Conservation (phyloP, 2,888 invertebrate species). For the Agrotis ipsilon region DNA sequence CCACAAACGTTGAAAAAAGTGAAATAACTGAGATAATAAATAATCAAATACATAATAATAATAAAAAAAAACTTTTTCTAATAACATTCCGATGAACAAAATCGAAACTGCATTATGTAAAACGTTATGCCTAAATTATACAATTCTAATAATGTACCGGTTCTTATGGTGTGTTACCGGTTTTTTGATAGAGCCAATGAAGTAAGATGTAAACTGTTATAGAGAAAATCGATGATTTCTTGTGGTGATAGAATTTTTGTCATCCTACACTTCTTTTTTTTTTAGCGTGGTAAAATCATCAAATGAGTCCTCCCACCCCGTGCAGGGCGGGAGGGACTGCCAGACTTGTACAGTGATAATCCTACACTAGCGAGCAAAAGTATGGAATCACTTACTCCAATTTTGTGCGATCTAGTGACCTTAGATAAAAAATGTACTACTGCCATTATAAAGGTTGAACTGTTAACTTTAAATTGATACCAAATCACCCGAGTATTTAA, state of each 20-base stretch:
- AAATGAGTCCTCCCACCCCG: too few relatives aligned
- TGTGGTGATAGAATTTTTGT: neutral
- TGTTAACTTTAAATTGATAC: too few relatives aligned
- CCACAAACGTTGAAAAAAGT: constrained; percentile 41
- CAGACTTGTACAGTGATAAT: too few relatives aligned
- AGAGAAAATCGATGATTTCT: neutral
- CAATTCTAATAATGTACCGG: constrained; percentile 46
- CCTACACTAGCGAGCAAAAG: too few relatives aligned
- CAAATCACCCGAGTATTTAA: too few relatives aligned
- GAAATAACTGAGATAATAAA: constrained; percentile 53
- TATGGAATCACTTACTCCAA: too few relatives aligned
- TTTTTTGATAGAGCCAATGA: constrained; percentile 28
- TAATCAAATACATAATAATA: constrained; percentile 10
- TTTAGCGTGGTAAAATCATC: too few relatives aligned
- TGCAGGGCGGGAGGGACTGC: too few relatives aligned
- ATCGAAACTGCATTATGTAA: constrained; percentile 59
- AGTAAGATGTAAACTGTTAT: neutral
- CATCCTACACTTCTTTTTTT: too few relatives aligned
- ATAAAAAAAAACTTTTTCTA: constrained; percentile 35
- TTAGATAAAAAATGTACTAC: too few relatives aligned
- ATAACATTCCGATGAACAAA: constrained; percentile 52
- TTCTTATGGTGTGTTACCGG: constrained; percentile 44
- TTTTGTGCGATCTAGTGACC: too few relatives aligned
- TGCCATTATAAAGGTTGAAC: too few relatives aligned
- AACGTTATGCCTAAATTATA: constrained; percentile 28